These are phyloP conservation scores for Agapornis roseicollis DNA, from an alignment of 2,113 vertebrate species.

Conservation along the genomic window DNA sequence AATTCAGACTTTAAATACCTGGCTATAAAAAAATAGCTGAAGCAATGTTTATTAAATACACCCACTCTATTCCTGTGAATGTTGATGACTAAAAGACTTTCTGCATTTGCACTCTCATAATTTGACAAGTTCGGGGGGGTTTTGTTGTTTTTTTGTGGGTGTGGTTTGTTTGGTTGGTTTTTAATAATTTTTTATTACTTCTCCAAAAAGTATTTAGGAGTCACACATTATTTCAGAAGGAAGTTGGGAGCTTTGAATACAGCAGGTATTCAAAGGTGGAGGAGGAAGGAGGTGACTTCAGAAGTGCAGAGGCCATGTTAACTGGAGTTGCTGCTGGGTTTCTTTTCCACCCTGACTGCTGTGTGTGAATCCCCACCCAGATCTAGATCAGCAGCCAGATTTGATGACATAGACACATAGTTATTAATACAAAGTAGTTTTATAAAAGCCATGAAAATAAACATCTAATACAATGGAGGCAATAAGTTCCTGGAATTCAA, in stretches of 20 bases:
- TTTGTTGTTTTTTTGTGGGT: not conserved
- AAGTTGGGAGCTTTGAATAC: not conserved
- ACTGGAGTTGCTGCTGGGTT: not conserved
- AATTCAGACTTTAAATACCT: not conserved
- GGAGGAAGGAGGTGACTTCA: not conserved
- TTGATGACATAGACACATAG: not conserved
- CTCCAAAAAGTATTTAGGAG: not conserved
- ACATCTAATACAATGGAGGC: not conserved
- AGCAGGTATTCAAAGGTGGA: not conserved
- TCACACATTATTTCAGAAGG: not conserved
- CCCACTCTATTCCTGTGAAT: not conserved
- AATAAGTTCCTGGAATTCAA: not conserved
- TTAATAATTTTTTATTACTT: not conserved
- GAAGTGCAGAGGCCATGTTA: not conserved
- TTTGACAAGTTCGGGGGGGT: no score
- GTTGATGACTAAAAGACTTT: not conserved
- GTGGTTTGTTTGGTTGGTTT: not conserved
- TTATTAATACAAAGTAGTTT: not conserved
- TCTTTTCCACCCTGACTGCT: not conserved
- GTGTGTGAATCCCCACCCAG: not conserved
- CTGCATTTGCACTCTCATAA: not conserved
- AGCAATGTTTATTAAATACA: not conserved
- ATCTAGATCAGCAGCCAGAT: not conserved
- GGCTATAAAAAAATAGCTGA: not conserved
- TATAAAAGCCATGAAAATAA: not conserved